These are phyloP conservation scores for Tetranychus cinnabarinus DNA, from an alignment of 1,140 invertebrate genomes.

Conservation along the genomic window DNA sequence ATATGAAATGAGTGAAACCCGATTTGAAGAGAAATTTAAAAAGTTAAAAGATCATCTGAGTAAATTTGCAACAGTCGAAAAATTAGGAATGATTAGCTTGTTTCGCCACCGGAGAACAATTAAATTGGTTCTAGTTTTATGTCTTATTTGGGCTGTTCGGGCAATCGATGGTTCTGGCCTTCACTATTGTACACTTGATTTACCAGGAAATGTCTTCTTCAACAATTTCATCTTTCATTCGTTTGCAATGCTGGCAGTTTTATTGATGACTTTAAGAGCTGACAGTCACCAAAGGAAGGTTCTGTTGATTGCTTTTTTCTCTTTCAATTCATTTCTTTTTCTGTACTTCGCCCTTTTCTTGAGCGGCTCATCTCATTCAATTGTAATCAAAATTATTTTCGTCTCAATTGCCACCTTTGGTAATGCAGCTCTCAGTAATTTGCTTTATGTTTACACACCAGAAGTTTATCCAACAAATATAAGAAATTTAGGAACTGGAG, in stretches of 20 bases:
- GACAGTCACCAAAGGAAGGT: background rate
- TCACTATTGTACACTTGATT: slow-evolving; percentile 34
- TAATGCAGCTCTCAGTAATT: slow-evolving; percentile 50
- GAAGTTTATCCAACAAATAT: slow-evolving; percentile 51
- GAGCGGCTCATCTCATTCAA: slow-evolving; percentile 17
- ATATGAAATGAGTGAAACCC: background rate
- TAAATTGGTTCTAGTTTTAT: slow-evolving; percentile 3
- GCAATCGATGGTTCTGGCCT: slow-evolving; percentile 55
- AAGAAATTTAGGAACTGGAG: slow-evolving; percentile 19
- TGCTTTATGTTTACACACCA: slow-evolving; percentile 51
- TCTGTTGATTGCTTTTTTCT: background rate
- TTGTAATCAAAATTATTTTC: slow-evolving; percentile 43
- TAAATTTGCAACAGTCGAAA: background rate
- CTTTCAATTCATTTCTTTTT: no score
- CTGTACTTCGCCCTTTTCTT: background rate
- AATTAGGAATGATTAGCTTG: slow-evolving; percentile 3
- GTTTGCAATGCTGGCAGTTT: background rate
- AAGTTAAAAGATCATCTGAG: background rate
- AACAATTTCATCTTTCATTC: background rate
- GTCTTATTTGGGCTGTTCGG: slow-evolving; percentile 34
- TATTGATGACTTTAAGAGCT: background rate
- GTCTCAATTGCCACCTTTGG: slow-evolving; percentile 40
- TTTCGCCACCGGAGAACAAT: background rate
- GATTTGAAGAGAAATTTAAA: background rate
- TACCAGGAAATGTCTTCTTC: background rate